Evolutionary conservation across 2,797 vertebrate genomes (phyloP), one percentile per base, ranked within the genome.

Genomic region (Smutsia temminckii): DNA sequence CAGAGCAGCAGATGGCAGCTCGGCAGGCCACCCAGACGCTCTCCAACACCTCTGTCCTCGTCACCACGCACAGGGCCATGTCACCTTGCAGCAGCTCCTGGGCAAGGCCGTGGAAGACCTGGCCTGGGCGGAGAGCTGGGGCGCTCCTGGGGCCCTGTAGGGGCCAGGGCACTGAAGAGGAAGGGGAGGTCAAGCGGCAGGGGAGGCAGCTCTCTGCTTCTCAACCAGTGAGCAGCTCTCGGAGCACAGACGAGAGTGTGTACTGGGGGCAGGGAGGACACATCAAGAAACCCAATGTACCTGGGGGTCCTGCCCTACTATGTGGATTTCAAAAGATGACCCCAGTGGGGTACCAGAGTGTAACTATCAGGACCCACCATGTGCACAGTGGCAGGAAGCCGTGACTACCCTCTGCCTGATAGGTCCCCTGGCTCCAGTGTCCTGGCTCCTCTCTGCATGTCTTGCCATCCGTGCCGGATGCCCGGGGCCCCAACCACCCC

Each of bases 1-100:
- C 66, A 23, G 37, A 71, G 79, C 85, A 64, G 91, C 95, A 93
- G 94, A 88, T 68, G 95, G 64, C 1, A 0, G 42, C 61, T 51
- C 86, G 0, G 2, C 0, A 14, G 89, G 72, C 29, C 1, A 2
- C 75, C 34, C 21, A 0, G 66, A 27, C 9, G 1, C 68, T 55
- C 42, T 74, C 89, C 46, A 12, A 14, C 55, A 21, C 1, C 0
- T 46, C 78, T 37, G 2, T 46, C 37, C 66, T 37, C 1, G 5
- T 42, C 42, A 0, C 46, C 0, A 1, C 3, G 46, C 37, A 84
- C 37, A 0, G 86, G 51, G 42, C 83, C 66, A 7, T 0, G 12
- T 3, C 0, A 3, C 59, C 78, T 55, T 34, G 29, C 63, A 29
- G 68, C 29, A 11, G 49, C 59, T 77, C 77, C 55, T 0, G 12